Percentiles rank a stretch among this genome's conserved stretches.
Conservation (phyloP, 2,888 invertebrate genomes). For the Zootermopsis nevadensis region DNA sequence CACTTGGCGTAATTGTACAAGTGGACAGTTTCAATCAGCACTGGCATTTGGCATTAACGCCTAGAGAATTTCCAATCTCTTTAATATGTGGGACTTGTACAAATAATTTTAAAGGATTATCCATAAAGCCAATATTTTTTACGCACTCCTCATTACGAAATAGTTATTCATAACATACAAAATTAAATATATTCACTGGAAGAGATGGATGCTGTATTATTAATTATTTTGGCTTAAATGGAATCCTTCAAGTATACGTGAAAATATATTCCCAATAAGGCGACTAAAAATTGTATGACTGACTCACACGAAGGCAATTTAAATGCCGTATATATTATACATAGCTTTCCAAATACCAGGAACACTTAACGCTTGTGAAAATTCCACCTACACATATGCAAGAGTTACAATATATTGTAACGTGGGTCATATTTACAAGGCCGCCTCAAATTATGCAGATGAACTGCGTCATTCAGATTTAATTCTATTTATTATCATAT, state of each 20-base stretch:
- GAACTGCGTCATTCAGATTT: conserved; percentile 1
- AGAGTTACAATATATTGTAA: background rate
- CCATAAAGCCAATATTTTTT: background rate
- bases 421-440: background rate
- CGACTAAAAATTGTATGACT: conserved; percentile 8
- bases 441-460: background rate
- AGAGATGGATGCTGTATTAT: conserved; percentile 17
- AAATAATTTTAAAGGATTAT: background rate
- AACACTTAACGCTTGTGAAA: conserved; percentile 4
- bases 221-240: conserved; percentile 25
- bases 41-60: conserved; percentile 11
- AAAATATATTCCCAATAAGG: conserved; percentile 21
- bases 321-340: background rate
- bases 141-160: background rate
- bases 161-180: conserved; percentile 14
- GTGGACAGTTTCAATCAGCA: background rate
- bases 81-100: background rate
- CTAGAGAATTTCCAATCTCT: background rate
- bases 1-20: background rate
- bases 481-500: background rate
- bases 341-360: background rate
- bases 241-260: background rate
- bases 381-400: background rate
- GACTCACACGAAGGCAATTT: background rate
- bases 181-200: conserved; percentile 9